Base-by-base conservation (phyloP, 2,888 invertebrate species). In the Drosophila mettleri region DNA sequence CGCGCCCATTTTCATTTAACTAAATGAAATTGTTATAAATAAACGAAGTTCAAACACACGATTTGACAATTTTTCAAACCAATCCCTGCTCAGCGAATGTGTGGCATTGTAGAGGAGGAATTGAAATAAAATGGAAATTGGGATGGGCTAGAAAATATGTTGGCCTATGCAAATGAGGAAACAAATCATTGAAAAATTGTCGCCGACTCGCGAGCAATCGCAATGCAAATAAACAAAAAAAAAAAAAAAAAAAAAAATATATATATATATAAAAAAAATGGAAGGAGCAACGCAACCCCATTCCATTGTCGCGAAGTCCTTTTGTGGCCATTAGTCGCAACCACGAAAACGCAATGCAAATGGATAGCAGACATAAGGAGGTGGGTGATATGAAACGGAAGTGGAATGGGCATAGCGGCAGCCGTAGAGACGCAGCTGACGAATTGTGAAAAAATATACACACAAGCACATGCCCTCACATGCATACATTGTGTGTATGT, bases 121-220 rank as follows among this genome's bases (percentile, higher is more conserved):
- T 36, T 39, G 58, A 48, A 51, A 59, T 53, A 12, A 20, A 29
- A 49, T 20, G 16, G 29, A 12, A 39, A 27, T 16, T 14, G 31
- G 29, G 34, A 18, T 3, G 14, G 33, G 51, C 29, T 27, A n/a
- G 6, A 58, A 78, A 76, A 70, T 72, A 90, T 90, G 89, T n/a
- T 81, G 83, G 85, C 76, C 80, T 86, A 90, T 89, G 90, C 80
- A 90, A 89, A 89, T 89, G 82, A 87, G 52, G 59, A 80, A 86
- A 87, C 84, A 90, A 90, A 88, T 89, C 89, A 89, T 90, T 90
- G 90, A 86, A 90, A 88, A 90, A 90, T 89, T 90, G 89, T 89
- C 89, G 85, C 87, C 89, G 90, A 71, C 77, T 78, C 70, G 62
- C 69, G 16, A 45, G 45, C 45, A 45, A 27, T 29, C 45, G 16